phyloP scores from a whole-genome alignment of 2,888 invertebrate species.

The Clivina fossor region DNA sequence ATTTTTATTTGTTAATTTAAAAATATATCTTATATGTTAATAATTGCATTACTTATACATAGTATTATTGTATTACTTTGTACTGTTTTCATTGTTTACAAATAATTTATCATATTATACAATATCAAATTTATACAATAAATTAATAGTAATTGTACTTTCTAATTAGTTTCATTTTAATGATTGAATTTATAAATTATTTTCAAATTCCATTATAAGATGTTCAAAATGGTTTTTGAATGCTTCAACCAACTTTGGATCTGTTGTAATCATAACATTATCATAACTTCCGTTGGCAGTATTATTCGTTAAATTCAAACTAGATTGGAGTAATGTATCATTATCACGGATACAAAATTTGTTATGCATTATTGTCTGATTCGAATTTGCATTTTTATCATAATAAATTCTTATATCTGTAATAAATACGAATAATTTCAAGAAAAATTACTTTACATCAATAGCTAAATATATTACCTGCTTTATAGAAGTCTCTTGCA shows the following conservation, averaged over 20 bases:
- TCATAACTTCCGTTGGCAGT: conserved; percentile 24
- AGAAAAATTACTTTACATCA: neutral
- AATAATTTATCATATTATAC: no score
- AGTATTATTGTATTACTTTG: no score
- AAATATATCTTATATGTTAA: no score
- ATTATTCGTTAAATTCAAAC: conserved; percentile 29
- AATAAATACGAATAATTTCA: neutral
- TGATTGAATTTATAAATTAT: no score
- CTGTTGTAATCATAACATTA: conserved; percentile 21
- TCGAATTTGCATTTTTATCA: conserved; percentile 6
- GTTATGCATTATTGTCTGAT: conserved; percentile 22
- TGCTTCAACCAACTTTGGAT: conserved; percentile 1
- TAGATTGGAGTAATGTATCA: conserved; percentile 12
- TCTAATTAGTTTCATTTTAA: no score
- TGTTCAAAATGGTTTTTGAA: conserved; percentile 16
- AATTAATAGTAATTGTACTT: no score
- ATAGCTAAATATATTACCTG: conserved; percentile 12
- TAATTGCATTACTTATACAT: no score
- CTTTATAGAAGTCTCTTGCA: conserved; percentile 18
- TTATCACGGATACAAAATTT: conserved; percentile 24
- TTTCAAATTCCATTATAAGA: conserved; percentile 6
- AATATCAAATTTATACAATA: no score
- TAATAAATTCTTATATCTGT: conserved; percentile 16
- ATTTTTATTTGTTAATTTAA: no score
- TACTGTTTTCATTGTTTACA: no score